Conservation (phyloP, 2,888 invertebrate genomes). For the Yponomeuta cagnagella region DNA sequence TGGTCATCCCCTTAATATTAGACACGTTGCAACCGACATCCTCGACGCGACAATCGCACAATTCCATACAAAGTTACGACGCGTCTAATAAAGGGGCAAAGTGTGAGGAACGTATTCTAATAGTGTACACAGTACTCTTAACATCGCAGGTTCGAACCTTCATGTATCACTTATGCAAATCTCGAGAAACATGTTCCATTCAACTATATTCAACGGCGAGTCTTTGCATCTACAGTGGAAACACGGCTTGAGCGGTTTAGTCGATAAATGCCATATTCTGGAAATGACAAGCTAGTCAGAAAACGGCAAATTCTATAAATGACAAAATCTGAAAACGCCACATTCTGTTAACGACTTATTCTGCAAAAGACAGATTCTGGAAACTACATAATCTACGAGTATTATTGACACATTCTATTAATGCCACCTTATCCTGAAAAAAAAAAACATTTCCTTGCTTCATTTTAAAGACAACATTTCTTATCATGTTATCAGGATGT, state of each 20-base stretch:
- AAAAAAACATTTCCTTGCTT: too few species aligned
- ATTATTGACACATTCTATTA: too few species aligned
- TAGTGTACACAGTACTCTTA: conserved; percentile 26
- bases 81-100: conserved; percentile 16
- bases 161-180: neutral
- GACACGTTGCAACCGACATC: neutral
- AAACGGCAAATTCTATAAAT: too few species aligned
- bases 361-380: too few species aligned
- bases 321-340: too few species aligned
- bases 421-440: too few species aligned
- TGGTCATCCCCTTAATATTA: neutral
- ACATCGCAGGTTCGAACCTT: conserved; percentile 20
- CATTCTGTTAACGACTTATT: too few species aligned
- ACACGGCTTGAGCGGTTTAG: neutral
- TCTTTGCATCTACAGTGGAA: neutral
- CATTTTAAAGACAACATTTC: too few species aligned
- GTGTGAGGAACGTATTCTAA: conserved; percentile 28
- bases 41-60: neutral
- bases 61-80: conserved; percentile 2
- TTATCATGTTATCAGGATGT: too few species aligned
- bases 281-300: too few species aligned
- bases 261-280: too few species aligned
- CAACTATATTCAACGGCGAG: conserved; percentile 2
- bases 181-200: neutral
- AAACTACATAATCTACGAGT: too few species aligned